phyloP scores from a whole-genome alignment of 2,888 invertebrate genomes.

The Orthosia gothica region DNA sequence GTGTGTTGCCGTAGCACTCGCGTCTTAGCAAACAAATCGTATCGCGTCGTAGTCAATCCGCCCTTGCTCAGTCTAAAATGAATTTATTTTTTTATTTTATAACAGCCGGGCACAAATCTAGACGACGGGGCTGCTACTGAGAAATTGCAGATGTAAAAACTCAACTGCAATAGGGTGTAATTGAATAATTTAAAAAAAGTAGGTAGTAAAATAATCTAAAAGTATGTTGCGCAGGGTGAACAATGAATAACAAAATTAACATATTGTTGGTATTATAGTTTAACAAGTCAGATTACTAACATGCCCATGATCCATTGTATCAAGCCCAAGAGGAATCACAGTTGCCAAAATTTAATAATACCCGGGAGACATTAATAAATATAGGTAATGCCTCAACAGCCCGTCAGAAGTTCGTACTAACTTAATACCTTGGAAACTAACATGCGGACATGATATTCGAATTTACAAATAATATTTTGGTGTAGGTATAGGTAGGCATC shows the following conservation, averaged over 20 bases:
- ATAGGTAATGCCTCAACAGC: constrained; percentile 55
- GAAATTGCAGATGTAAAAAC: no score
- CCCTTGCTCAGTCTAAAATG: not conserved
- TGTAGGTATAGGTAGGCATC: no score
- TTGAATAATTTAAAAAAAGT: no score
- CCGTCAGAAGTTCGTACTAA: constrained; percentile 56
- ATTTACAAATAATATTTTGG: not conserved
- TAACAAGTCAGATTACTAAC: constrained; percentile 39
- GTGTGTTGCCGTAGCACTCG: not conserved
- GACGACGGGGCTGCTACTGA: no score
- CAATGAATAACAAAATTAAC: not conserved
- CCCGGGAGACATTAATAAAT: constrained; percentile 51
- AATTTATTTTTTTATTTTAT: no score
- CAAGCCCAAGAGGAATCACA: constrained; percentile 48
- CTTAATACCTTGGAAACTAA: constrained; percentile 56
- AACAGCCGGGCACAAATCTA: no score
- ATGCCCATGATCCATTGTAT: constrained; percentile 37
- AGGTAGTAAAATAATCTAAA: not conserved
- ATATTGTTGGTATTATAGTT: constrained; percentile 30
- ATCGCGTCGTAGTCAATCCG: constrained; percentile 25
- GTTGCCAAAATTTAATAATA: constrained; percentile 59
- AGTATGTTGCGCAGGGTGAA: not conserved
- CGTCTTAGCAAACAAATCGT: constrained; percentile 4
- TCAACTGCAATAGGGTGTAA: no score
- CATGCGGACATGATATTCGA: constrained; percentile 12